Evolutionary conservation across 2,113 vertebrate genomes (phyloP).

Genomic region (Bubo blakistoni): DNA sequence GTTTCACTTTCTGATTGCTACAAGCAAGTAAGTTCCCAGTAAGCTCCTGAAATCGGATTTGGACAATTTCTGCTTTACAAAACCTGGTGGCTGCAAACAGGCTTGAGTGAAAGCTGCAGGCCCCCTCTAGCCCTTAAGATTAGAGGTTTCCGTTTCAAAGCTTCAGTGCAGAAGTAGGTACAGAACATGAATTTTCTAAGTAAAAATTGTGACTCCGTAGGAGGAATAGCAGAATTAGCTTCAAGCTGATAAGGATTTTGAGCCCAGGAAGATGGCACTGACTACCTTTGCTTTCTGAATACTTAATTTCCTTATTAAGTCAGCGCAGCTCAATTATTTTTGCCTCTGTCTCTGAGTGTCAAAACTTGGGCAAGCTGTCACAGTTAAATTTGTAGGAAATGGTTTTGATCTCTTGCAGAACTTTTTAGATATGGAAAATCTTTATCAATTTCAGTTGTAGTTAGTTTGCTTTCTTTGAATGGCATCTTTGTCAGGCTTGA

Average conservation of each 20-base stretch:
- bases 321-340: background rate
- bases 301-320: background rate
- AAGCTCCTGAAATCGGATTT: background rate
- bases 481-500: background rate
- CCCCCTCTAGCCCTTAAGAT: background rate
- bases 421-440: background rate
- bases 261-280: background rate
- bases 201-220: background rate
- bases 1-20: background rate
- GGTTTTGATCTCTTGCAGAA: background rate
- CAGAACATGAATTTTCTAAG: background rate
- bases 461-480: background rate
- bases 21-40: background rate
- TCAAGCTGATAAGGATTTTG: background rate
- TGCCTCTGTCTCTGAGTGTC: background rate
- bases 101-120: background rate
- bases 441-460: background rate
- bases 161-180: background rate
- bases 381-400: background rate
- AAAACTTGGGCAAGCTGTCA: background rate
- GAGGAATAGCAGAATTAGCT: slow-evolving; percentile 25
- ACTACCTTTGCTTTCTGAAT: slow-evolving; percentile 28
- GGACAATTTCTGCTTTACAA: background rate
- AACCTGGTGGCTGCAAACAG: background rate
- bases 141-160: background rate